These are phyloP conservation scores for Drepana arcuata DNA, from an alignment of 1,140 invertebrate genomes.

Conservation along the genomic window DNA sequence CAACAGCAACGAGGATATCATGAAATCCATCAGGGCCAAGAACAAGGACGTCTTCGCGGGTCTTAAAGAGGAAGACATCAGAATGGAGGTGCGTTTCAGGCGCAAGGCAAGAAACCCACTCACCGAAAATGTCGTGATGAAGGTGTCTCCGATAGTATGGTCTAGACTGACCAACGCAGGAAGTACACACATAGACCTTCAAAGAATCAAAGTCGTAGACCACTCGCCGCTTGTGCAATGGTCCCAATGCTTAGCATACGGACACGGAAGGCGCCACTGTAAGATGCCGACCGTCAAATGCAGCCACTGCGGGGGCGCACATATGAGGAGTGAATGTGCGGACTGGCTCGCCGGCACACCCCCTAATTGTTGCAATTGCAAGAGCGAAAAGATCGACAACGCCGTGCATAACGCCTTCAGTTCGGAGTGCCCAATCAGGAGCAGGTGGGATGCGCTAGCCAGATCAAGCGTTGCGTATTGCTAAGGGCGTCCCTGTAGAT, in stretches of 20 bases:
- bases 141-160: background rate
- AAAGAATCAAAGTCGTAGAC: background rate
- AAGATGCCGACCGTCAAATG: background rate
- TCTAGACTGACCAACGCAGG: background rate
- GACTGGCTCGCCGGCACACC: background rate
- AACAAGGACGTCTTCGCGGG: conserved; percentile 7
- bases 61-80: conserved; percentile 1
- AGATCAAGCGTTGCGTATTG: conserved; percentile 2
- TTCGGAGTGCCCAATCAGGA: conserved; percentile 1
- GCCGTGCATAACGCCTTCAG: conserved; percentile 5
- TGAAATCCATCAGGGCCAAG: conserved; percentile 7
- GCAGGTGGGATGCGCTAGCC: conserved; percentile 2
- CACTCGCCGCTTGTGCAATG: conserved; percentile 4
- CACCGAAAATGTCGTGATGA: background rate
- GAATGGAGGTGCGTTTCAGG: conserved; percentile 4
- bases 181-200: background rate
- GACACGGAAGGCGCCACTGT: background rate
- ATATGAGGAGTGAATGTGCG: background rate
- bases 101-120: conserved; percentile 8
- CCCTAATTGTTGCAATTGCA: conserved; percentile 6
- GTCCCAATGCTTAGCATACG: conserved; percentile 1
- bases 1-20: conserved; percentile 14
- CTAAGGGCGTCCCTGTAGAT: background rate
- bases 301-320: conserved; percentile 6
- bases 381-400: background rate